A percentile compares a stretch with the other conserved stretches of the same genome.
Evolutionary conservation across 2,113 vertebrate species (phyloP).

Genomic region (Calidris pugnax): DNA sequence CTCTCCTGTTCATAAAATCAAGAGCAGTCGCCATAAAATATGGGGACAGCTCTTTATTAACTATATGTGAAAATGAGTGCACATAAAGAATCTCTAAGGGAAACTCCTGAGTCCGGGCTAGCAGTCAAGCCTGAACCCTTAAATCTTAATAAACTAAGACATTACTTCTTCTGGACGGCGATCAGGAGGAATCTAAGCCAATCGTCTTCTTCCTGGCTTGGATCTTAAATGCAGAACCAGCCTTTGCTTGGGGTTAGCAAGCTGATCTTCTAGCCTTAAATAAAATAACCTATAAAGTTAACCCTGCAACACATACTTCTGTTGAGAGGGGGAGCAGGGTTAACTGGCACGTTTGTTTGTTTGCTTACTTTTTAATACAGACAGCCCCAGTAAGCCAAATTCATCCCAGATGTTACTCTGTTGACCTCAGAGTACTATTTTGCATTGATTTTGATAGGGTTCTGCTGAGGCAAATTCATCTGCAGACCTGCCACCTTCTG

Average conservation of each 20-base stretch:
- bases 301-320: neutral
- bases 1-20: conserved; percentile 1
- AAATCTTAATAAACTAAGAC: neutral
- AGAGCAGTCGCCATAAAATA: neutral
- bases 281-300: neutral
- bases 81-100: neutral
- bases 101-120: neutral
- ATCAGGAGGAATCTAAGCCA: conserved; percentile 9
- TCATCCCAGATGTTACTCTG: neutral
- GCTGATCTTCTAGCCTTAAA: neutral
- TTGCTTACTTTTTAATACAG: neutral
- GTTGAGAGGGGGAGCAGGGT: neutral
- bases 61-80: neutral
- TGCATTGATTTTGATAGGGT: neutral
- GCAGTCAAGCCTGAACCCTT: neutral
- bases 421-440: neutral
- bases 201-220: neutral
- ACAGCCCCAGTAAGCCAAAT: neutral
- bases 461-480: neutral
- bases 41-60: neutral
- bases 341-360: neutral
- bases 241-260: neutral
- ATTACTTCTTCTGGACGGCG: neutral
- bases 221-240: neutral
- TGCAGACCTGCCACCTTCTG: neutral